A percentile compares a stretch with the other conserved stretches of the same genome.
phyloP scores from a whole-genome alignment of 2,113 vertebrate genomes.

The Coturnix japonica region DNA sequence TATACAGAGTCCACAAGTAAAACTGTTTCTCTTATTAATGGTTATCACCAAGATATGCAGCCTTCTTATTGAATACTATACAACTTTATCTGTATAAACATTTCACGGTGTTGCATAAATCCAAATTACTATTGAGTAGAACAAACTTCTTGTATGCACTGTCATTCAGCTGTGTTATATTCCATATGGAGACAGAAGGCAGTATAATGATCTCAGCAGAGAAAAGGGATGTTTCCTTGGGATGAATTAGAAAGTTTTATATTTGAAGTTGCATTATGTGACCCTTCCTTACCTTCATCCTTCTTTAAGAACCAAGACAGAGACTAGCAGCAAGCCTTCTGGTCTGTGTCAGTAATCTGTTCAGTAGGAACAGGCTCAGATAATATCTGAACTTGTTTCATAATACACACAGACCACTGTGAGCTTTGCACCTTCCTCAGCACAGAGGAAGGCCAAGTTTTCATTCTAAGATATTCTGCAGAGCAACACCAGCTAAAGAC shows the following conservation, averaged over 20 bases:
- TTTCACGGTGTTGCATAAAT: neutral
- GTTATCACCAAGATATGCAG: neutral
- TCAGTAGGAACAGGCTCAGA: neutral
- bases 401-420: rapidly evolving
- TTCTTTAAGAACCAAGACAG: neutral
- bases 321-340: neutral
- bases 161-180: neutral
- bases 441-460: neutral
- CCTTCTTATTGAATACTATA: neutral
- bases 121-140: neutral
- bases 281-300: neutral
- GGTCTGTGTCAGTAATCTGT: neutral
- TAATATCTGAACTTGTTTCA: neutral
- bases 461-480: neutral
- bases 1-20: neutral
- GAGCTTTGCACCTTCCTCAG: neutral
- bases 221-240: neutral
- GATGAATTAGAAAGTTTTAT: neutral
- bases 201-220: neutral
- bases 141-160: neutral
- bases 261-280: neutral
- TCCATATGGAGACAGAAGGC: neutral
- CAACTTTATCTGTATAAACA: neutral
- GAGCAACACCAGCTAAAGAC: neutral
- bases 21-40: neutral